Conservation (phyloP, 2,797 vertebrate genomes). For the Parotocinclus haroldoi region DNA sequence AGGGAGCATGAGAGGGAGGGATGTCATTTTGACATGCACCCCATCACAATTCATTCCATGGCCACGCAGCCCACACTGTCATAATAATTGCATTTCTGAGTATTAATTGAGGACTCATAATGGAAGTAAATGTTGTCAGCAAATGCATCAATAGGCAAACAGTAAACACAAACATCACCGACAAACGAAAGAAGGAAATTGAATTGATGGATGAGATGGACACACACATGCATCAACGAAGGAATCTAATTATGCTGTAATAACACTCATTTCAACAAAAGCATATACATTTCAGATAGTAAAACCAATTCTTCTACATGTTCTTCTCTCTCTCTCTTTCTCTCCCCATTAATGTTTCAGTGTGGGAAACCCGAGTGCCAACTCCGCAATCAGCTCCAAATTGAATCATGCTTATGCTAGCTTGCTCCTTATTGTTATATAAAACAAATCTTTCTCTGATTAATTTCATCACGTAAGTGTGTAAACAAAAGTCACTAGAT, state of each 20-base stretch:
- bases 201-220: constrained; percentile 26
- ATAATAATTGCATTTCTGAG: constrained; percentile 70
- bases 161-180: constrained; percentile 69
- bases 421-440: constrained; percentile 4
- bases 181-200: constrained; percentile 59
- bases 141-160: constrained; percentile 68
- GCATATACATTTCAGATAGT: constrained; percentile 52
- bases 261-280: constrained; percentile 61
- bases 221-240: constrained; percentile 7
- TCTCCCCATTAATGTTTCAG: constrained; percentile 42
- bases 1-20: constrained; percentile 24
- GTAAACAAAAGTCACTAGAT: too few species aligned
- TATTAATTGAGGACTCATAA: constrained; percentile 73
- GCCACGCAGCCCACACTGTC: constrained; percentile 58
- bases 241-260: constrained; percentile 66
- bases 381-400: neutral
- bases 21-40: constrained; percentile 61
- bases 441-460: neutral
- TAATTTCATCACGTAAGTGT: neutral
- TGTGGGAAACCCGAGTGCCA: constrained; percentile 52
- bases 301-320: constrained; percentile 58
- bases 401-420: constrained; percentile 8
- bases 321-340: constrained; percentile 13
- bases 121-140: constrained; percentile 69
- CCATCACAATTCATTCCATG: constrained; percentile 63